These are phyloP conservation scores for Eurois occulta DNA, from an alignment of 2,888 invertebrate species.

Conservation along the genomic window DNA sequence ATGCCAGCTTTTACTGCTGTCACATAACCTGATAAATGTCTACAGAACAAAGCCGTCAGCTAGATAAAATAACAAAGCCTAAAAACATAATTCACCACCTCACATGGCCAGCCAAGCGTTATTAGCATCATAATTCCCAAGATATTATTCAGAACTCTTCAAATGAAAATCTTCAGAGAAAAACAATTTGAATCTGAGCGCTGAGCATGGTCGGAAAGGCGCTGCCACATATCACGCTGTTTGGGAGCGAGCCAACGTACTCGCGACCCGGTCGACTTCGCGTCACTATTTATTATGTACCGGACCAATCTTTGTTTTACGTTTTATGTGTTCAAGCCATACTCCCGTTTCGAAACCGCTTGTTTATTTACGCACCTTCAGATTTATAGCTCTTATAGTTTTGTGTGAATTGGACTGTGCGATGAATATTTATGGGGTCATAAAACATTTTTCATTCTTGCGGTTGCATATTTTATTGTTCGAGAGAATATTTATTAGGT, in stretches of 20 bases:
- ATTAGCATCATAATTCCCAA: conserved; percentile 50
- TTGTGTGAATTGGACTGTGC: conserved; percentile 57
- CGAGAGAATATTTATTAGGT: conserved; percentile 31
- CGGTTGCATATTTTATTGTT: conserved; percentile 36
- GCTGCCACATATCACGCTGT: conserved; percentile 65
- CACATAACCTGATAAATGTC: conserved; percentile 27
- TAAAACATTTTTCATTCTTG: conserved; percentile 41
- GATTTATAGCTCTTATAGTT: conserved; percentile 64
- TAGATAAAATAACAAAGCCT: conserved; percentile 52
- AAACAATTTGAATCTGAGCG: conserved; percentile 60
- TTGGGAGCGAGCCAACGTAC: conserved; percentile 67
- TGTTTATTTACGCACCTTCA: conserved; percentile 66
- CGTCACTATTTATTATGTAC: conserved; percentile 69
- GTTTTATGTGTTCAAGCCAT: conserved; percentile 62
- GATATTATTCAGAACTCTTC: conserved; percentile 55
- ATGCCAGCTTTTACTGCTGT: conserved; percentile 25
- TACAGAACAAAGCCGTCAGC: conserved; percentile 22
- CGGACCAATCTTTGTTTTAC: conserved; percentile 68
- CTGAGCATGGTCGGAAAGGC: conserved; percentile 56
- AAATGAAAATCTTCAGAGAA: conserved; percentile 58
- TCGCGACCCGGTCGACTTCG: conserved; percentile 59
- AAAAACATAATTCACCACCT: conserved; percentile 43
- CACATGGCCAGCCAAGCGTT: conserved; percentile 47
- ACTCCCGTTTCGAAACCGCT: conserved; percentile 61
- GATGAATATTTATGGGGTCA: conserved; percentile 56